phyloP scores from a whole-genome alignment of 2,797 vertebrate genomes.

The Chelonia mydas region DNA sequence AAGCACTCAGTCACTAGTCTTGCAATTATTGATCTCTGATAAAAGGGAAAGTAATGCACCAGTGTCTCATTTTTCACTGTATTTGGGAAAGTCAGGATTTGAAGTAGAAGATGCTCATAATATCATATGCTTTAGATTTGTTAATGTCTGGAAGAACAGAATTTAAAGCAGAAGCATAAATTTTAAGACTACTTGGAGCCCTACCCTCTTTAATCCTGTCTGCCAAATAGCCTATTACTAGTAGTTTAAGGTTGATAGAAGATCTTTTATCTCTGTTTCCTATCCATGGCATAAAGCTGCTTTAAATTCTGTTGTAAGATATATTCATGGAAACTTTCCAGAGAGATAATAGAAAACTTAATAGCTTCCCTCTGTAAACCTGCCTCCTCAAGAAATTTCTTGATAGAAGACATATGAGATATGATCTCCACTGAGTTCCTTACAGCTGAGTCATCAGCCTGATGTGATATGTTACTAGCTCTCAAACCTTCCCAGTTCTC shows the following conservation, averaged over 20 bases:
- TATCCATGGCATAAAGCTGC: not conserved
- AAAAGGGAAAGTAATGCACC: not conserved
- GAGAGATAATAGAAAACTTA: not conserved
- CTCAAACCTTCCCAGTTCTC: not conserved
- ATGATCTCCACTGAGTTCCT: accelerated
- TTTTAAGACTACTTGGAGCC: not conserved
- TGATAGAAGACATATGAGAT: not conserved
- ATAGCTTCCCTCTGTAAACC: not conserved
- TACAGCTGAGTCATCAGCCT: not conserved
- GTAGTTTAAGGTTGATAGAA: not conserved
- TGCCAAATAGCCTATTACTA: slow-evolving; percentile 23
- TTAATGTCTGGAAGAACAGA: slow-evolving; percentile 12
- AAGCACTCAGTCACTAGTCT: not conserved
- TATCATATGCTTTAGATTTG: slow-evolving; percentile 26
- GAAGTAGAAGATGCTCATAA: slow-evolving; percentile 8
- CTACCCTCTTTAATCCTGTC: not conserved
- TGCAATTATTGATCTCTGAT: not conserved
- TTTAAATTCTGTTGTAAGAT: not conserved
- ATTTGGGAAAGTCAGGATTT: not conserved
- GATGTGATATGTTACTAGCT: not conserved
- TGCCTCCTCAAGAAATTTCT: not conserved
- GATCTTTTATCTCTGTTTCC: slow-evolving; percentile 24
- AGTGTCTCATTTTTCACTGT: not conserved
- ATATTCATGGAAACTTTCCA: not conserved
- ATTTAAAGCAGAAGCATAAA: slow-evolving; percentile 15